phyloP scores from a whole-genome alignment of 2,797 vertebrate species.

The Rhincodon typus region DNA sequence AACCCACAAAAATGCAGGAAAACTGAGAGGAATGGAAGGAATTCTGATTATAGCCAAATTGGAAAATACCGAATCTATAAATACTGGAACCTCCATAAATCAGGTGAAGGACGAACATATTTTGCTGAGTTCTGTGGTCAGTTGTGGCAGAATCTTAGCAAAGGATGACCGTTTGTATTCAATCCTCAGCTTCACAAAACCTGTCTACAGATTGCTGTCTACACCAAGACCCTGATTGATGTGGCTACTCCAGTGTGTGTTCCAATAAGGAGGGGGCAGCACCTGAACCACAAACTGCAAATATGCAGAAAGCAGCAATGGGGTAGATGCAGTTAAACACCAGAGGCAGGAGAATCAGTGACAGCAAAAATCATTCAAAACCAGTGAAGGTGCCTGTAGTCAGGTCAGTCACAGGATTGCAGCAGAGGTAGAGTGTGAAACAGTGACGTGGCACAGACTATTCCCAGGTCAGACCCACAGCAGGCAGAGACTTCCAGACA shows the following conservation, averaged over 20 bases:
- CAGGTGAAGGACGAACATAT: background rate
- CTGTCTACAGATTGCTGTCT: background rate
- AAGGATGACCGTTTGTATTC: background rate
- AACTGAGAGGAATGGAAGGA: conserved; percentile 28
- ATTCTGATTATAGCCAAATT: conserved; percentile 28
- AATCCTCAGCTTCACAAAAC: background rate
- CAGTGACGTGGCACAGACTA: too few species aligned
- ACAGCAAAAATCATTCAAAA: background rate
- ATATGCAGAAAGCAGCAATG: background rate
- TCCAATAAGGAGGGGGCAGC: background rate
- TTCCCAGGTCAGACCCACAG: too few species aligned
- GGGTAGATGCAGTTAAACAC: background rate
- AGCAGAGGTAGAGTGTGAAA: background rate
- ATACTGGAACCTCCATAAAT: conserved; percentile 22
- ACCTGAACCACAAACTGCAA: background rate
- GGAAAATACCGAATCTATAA: conserved; percentile 29
- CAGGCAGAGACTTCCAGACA: too few species aligned
- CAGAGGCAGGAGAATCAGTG: background rate
- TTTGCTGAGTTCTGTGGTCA: background rate
- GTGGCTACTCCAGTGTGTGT: background rate
- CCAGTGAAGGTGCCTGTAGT: too few species aligned
- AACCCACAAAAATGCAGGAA: conserved; percentile 32
- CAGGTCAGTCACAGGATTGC: background rate
- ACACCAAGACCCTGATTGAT: background rate
- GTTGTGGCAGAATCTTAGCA: background rate